Evolutionary conservation across 2,888 invertebrate genomes (phyloP).

Genomic region (Plagiodera versicolora): DNA sequence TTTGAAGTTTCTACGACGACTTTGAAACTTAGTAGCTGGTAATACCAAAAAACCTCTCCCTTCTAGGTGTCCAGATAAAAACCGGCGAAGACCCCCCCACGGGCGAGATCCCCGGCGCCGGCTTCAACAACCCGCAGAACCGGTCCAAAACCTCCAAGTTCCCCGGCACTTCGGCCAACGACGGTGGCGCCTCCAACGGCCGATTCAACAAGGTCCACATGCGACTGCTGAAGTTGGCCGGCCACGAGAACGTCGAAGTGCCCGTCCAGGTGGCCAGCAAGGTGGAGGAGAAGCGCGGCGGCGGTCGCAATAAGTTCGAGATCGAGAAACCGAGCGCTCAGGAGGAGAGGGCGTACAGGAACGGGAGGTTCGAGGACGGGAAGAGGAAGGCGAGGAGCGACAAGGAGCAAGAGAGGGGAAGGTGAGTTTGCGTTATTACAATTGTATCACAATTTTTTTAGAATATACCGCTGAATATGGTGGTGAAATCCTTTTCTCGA

Average conservation of each 20-base stretch:
- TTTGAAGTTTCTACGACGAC: too few relatives aligned
- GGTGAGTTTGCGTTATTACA: conserved; percentile 3
- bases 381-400: conserved; percentile 13
- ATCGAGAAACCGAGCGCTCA: conserved; percentile 48
- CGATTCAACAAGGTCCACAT: conserved; percentile 32
- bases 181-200: conserved; percentile 25
- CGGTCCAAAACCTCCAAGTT: conserved; percentile 10
- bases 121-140: conserved; percentile 42
- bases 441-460: too few relatives aligned
- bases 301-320: conserved; percentile 49
- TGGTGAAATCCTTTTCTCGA: too few relatives aligned
- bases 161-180: neutral
- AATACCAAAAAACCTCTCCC: too few relatives aligned
- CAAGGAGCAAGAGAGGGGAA: conserved; percentile 19
- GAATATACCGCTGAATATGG: too few relatives aligned
- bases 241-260: conserved; percentile 28
- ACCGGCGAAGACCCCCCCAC: conserved; percentile 50
- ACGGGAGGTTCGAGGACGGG: conserved; percentile 24
- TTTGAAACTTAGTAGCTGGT: too few relatives aligned
- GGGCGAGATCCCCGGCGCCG: conserved; percentile 48
- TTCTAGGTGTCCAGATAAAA: conserved; percentile 53
- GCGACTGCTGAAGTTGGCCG: conserved; percentile 36
- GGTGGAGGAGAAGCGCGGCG: conserved; percentile 40
- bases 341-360: conserved; percentile 16
- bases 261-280: conserved; percentile 24